A percentile compares a stretch with the other conserved stretches of the same genome.
Conservation (phyloP, 2,888 invertebrate genomes). For the Trachelus stipa region DNA sequence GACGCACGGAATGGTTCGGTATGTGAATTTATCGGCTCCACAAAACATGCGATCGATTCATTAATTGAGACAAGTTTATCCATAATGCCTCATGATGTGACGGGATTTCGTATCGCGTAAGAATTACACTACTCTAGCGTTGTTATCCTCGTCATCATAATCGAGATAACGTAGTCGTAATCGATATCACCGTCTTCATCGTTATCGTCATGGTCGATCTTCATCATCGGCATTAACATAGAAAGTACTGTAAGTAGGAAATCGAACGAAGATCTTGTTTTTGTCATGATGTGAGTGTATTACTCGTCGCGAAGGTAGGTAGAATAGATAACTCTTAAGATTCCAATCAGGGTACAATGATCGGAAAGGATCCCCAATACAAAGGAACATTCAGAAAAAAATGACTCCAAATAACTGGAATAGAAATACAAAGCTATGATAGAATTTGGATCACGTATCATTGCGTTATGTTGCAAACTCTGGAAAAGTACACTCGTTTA, state of each 20-base stretch:
- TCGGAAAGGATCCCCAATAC: not conserved
- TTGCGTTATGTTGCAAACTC: not conserved
- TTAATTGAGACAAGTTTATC: conserved; percentile 1
- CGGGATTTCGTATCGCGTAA: not conserved
- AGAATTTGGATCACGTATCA: not conserved
- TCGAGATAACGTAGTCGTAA: not conserved
- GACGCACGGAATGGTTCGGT: conserved; percentile 45
- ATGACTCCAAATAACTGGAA: not conserved
- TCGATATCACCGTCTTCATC: not conserved
- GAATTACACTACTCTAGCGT: not conserved
- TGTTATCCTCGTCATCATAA: not conserved
- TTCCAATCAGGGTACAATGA: not conserved
- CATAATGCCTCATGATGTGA: not conserved
- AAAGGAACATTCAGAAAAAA: not conserved
- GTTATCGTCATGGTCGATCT: not conserved
- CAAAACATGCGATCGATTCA: not conserved
- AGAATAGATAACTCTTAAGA: not conserved
- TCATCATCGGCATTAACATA: not conserved
- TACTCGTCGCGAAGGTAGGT: not conserved
- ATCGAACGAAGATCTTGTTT: not conserved
- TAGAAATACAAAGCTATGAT: not conserved
- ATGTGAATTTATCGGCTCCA: conserved; percentile 30
- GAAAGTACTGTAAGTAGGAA: not conserved
- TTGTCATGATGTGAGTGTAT: conserved; percentile 7
- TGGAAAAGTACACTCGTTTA: not conserved